phyloP scores from a whole-genome alignment of 2,113 vertebrate species.

The Phalacrocorax brasilianus region DNA sequence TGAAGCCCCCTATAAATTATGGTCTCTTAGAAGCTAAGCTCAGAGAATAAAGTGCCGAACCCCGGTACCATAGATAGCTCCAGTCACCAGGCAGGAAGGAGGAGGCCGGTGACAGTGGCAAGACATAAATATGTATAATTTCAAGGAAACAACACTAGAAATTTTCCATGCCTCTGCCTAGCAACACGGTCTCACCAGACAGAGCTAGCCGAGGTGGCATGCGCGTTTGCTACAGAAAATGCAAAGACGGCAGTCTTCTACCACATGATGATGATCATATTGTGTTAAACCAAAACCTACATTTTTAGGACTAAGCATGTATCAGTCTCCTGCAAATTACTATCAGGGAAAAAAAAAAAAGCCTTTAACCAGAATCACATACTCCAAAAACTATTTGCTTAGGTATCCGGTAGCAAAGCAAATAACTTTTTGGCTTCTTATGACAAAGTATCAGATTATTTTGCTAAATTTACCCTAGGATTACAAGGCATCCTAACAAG shows the following conservation, averaged over 20 bases:
- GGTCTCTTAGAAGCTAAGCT: neutral
- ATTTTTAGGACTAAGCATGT: neutral
- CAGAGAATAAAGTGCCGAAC: neutral
- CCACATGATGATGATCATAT: fast-evolving
- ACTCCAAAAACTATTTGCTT: neutral
- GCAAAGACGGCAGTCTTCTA: neutral
- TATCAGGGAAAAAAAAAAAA: neutral
- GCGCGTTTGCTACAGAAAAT: neutral
- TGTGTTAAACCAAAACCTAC: neutral
- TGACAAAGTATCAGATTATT: neutral
- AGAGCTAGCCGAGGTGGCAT: neutral
- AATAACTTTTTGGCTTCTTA: neutral
- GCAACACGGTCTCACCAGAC: fast-evolving
- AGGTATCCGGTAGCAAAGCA: neutral
- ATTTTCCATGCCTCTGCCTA: neutral
- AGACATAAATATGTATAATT: neutral
- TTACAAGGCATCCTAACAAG: neutral
- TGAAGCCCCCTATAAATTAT: neutral
- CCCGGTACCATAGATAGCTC: fast-evolving
- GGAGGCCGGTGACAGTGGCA: neutral
- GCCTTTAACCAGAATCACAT: neutral
- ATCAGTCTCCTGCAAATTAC: neutral
- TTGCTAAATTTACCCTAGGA: neutral
- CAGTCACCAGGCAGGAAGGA: neutral
- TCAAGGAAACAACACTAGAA: neutral